Base-by-base conservation (phyloP, 2,113 vertebrate genomes). In the Dipodomys spectabilis region DNA sequence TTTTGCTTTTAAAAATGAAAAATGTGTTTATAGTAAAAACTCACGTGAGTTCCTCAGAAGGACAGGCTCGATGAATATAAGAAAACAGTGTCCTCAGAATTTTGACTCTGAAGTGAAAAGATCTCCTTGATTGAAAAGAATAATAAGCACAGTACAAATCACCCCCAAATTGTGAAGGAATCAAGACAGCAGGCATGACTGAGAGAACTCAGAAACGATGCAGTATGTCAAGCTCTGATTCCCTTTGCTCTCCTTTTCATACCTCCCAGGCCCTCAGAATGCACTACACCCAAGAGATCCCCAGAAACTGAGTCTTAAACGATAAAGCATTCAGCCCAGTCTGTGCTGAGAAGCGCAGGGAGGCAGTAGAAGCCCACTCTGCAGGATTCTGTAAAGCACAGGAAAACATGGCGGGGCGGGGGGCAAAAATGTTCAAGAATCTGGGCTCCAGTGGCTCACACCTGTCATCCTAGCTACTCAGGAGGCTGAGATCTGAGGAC, bases 1-100 rank as follows among this genome's bases (percentile, higher is more conserved):
- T 53, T 32, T 62, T 84, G 72, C 49, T 39, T 94, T 71, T 83
- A 57, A 44, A 73, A 68, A 65, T 18, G 30, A 89, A 90, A 94
- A 72, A 57, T 44, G 4, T 4, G 68, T 53, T 75, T 89, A 53
- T 23, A 57, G n/a, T 68, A 83, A 89, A 86, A 79, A 81, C 9
- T 16, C 5, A 68, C n/a, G 8, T 87, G 9, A 78, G 92, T 82
- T 60, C 69, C 35, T 92, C 35, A 6, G 32, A 82, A 95, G 65
- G 92, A 93, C 77, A 0, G 71, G 12, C n/a, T 96, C 71, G n/a
- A 32, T 78, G 13, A 69, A 16, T 75, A 35, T 0, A 88, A 53
- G 32, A 28, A 87, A 94, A 74, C 3, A 67, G 57, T 64, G 23
- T 73, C 90, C 45, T 74, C 18, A 23, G n/a, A 80, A 94, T 45